Evolutionary conservation across 2,888 invertebrate genomes (phyloP), one percentile per base, ranked within the genome.

Genomic region (Agrotis exclamationis): DNA sequence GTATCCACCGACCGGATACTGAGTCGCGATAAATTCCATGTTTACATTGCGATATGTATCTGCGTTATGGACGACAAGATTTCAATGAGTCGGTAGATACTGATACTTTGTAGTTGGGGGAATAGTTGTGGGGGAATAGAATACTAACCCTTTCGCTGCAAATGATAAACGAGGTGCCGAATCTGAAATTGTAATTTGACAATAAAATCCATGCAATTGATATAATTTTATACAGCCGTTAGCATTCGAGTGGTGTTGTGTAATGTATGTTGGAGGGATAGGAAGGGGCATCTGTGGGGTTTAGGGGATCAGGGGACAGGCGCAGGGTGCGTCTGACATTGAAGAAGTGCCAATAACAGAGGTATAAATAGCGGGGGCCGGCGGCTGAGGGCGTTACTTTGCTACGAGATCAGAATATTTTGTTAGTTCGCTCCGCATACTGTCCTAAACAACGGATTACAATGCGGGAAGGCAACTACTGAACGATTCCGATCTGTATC

Each of bases 271-370:
- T 85, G 90, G 89, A 91, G 92, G 93, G 92, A 88, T 89, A 85
- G 82, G 80, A 87, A 89, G 91, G 89, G 91, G 91, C 89, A 90
- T 89, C 90, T 84, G 85, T 82, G 86, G 91, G 91, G 93, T 89
- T 91, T 90, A 89, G 89, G 89, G 93, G 92, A 90, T 91, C 90
- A 91, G 90, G 93, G 94, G 92, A 91, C 89, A 90, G 89, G 89
- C 92, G 87, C 94, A 94, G 96, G 96, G 96, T 96, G 96, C 96
- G 96, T 90, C 93, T 96, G 96, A 96, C 96, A 96, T 95, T 96
- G 96, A 96, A 96, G 96, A 96, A 96, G 96, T 96, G 96, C 95
- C 96, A 96, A 96, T 96, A 96, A 96, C 95, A 91, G 94, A 92
- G 95, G 96, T 95, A 96, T 96, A 96, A 96, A 96, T 95, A 95